Evolutionary conservation across 2,888 invertebrate species (phyloP), one percentile per base, ranked within the genome.

Genomic region (Eilema sororculum): DNA sequence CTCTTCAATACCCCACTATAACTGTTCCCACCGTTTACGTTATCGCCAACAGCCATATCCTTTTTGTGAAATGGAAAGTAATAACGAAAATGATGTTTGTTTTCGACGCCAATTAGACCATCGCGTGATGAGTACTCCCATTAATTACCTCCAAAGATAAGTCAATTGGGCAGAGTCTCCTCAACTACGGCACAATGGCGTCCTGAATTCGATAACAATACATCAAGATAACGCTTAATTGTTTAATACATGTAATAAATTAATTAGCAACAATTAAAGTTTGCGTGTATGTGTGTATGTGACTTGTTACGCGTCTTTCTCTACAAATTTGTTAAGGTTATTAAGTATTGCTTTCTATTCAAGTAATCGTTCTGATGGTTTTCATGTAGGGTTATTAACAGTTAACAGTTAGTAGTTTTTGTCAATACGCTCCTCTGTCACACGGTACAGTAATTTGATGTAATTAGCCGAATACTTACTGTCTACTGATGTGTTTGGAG

Each of bases 161-260:
- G 92, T 90, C 94, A 94, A 94, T 94, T 94, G 94, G 89, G 81
- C 86, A 87, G 86, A 87, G 89, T 86, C 83, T 86, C 85, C 86
- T 84, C 80, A 82, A 83, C 82, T 81, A 83, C 81, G 82, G 84
- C 84, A 82, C 79, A 79, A 83, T 82, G 82, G 83, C 86, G 88
- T 86, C 87, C 91, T 90, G 88, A 93, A 93, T 93, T 90, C 92
- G 92, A 93, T 93, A 93, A 90, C 90, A 89, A 89, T 93, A 91
- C 90, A 91, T 92, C 93, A 88, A 93, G 95, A 94, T 95, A 94
- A 88, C 86, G 84, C 89, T 91, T 94, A 94, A 94, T 94, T 95
- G 94, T 95, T 95, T 95, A 95, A 95, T 95, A 90, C 92, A 90
- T 92, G 94, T 95, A 91, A 94, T 95, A 95, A 95, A 95, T 95